phyloP scores from a whole-genome alignment of 2,888 invertebrate genomes.

The Drosophila maculinotata region DNA sequence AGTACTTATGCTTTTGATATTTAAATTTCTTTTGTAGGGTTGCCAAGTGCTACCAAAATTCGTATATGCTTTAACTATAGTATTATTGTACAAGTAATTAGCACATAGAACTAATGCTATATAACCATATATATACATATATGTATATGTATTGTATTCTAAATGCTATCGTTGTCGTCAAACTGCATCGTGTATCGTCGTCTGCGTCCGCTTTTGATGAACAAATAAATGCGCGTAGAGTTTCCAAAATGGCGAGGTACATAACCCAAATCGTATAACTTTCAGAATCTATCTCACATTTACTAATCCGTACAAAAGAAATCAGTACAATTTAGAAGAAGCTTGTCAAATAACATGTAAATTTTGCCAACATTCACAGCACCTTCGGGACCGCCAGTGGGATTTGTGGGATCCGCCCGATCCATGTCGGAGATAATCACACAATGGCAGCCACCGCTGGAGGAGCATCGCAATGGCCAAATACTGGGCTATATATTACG shows the following conservation, averaged over 20 bases:
- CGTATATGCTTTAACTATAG: not conserved
- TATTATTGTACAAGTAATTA: conserved; percentile 17
- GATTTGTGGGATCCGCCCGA: conserved; percentile 97
- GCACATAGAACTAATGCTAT: conserved; percentile 64
- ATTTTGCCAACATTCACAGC: conserved; percentile 86
- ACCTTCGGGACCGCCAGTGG: conserved; percentile 97
- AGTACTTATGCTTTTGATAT: not conserved
- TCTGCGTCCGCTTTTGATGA: conserved; percentile 62
- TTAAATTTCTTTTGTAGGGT: not conserved
- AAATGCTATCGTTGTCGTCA: conserved; percentile 75
- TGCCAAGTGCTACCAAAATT: conserved; percentile 16
- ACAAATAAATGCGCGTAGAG: conserved; percentile 78
- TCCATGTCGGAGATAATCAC: conserved; percentile 98
- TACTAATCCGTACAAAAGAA: not conserved
- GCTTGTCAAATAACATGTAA: not conserved
- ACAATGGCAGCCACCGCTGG: conserved; percentile 98
- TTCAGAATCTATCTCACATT: no score
- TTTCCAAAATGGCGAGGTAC: conserved; percentile 85
- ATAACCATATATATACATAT: conserved; percentile 59
- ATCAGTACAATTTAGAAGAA: not conserved
- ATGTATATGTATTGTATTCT: conserved; percentile 60
- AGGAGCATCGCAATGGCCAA: conserved; percentile 97
- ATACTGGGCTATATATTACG: conserved; percentile 96
- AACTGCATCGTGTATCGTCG: conserved; percentile 40
- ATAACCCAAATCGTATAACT: conserved; percentile 33